phyloP scores from a whole-genome alignment of 2,888 invertebrate species.

The Meliscaeva auricollis region DNA sequence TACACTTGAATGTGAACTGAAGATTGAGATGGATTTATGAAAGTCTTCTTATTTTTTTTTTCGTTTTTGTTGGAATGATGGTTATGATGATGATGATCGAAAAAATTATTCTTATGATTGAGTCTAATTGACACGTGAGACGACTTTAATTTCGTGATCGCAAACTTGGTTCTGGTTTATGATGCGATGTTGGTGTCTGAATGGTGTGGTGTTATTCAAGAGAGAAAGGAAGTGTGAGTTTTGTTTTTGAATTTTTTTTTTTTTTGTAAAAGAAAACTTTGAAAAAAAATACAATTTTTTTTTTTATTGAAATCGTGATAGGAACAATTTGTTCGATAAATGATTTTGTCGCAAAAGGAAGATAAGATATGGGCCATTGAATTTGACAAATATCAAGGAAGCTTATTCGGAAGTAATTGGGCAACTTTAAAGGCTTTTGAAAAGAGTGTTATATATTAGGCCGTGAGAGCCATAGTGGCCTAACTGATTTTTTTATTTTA shows the following conservation, averaged over 20 bases:
- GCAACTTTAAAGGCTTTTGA: too few species aligned
- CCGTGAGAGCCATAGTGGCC: too few species aligned
- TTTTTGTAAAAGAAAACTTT: background rate
- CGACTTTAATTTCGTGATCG: constrained; percentile 51
- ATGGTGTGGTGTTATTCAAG: constrained; percentile 44
- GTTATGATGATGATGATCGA: constrained; percentile 24
- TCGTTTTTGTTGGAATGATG: background rate
- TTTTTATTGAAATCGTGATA: constrained; percentile 32
- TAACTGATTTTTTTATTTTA: too few species aligned
- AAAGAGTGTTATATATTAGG: too few species aligned
- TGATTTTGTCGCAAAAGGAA: background rate
- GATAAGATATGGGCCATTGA: background rate
- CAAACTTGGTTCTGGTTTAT: constrained; percentile 41
- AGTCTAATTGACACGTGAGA: constrained; percentile 67
- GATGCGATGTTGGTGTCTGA: background rate
- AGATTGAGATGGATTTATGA: constrained; percentile 63
- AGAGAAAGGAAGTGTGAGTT: constrained; percentile 65
- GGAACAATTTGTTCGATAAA: constrained; percentile 44
- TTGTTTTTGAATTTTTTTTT: background rate
- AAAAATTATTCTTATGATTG: constrained; percentile 60
- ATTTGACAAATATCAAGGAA: background rate
- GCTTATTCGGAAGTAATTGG: too few species aligned
- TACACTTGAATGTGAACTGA: constrained; percentile 42
- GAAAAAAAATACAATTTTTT: background rate
- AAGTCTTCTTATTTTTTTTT: constrained; percentile 47